phyloP scores from a whole-genome alignment of 2,797 vertebrate species.

The Syngnathus rostellatus region DNA sequence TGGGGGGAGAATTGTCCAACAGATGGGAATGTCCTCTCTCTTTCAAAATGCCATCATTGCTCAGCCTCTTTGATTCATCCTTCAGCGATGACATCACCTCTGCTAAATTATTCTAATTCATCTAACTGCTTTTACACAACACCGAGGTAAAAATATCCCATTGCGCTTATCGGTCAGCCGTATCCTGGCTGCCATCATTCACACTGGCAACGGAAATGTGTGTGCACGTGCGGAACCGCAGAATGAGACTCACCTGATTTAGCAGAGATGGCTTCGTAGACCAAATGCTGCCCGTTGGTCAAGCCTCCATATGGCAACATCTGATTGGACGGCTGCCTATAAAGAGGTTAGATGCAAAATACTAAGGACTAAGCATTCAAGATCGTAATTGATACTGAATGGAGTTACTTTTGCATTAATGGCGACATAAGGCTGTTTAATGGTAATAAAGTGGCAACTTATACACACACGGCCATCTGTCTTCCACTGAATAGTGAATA shows the following conservation, averaged over 20 bases:
- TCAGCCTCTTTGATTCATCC: constrained; percentile 33
- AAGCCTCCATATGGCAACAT: constrained; percentile 62
- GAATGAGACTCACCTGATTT: constrained; percentile 75
- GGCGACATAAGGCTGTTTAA: background rate
- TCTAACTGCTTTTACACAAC: constrained; percentile 8
- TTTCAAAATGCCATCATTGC: constrained; percentile 46
- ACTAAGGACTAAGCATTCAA: background rate
- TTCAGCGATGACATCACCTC: constrained; percentile 31
- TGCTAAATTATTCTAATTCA: constrained; percentile 14
- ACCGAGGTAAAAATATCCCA: constrained; percentile 52
- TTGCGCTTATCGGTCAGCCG: constrained; percentile 46
- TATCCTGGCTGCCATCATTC: constrained; percentile 47
- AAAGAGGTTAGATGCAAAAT: constrained; percentile 51
- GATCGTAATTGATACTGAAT: background rate
- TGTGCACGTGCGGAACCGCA: constrained; percentile 24
- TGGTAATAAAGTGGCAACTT: no score
- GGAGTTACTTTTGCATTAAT: background rate
- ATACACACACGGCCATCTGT: background rate
- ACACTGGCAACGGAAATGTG: constrained; percentile 24
- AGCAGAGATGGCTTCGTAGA: constrained; percentile 68
- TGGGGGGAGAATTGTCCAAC: constrained; percentile 38
- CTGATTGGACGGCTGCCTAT: constrained; percentile 72
- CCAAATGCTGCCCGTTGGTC: constrained; percentile 59
- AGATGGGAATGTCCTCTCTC: constrained; percentile 60
- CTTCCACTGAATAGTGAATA: constrained; percentile 7